Percentiles rank a stretch among this genome's conserved stretches.
These are phyloP conservation scores for Microcebus ravelobensis DNA, from an alignment of 2,113 vertebrate species.

Conservation along the genomic window DNA sequence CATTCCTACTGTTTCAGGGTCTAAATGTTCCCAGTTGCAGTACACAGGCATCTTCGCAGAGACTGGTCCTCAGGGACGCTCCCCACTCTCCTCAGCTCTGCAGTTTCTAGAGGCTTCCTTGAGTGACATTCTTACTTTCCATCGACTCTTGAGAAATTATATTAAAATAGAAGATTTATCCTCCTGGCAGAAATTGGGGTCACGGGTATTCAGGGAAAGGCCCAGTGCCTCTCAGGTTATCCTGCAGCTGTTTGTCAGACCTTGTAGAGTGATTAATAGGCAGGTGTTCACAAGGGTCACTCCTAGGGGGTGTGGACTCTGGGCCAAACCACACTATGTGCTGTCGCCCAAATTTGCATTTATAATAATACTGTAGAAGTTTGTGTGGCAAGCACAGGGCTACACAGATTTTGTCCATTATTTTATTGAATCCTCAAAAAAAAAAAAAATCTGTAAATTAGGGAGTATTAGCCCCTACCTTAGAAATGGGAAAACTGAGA, in stretches of 20 bases:
- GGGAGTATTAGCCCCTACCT: not conserved
- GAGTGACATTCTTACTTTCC: not conserved
- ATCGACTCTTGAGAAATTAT: not conserved
- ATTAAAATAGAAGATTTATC: slow-evolving; percentile 57
- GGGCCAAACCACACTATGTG: not conserved
- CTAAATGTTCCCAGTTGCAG: not conserved
- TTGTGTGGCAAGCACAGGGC: not conserved
- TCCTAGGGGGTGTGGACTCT: not conserved
- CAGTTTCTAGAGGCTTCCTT: slow-evolving; percentile 15
- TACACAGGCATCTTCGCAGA: not conserved
- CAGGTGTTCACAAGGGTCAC: not conserved
- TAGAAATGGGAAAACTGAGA: not conserved
- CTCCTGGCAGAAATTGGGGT: slow-evolving; percentile 44
- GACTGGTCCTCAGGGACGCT: not conserved
- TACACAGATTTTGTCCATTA: not conserved
- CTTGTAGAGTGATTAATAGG: not conserved
- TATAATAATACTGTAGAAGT: not conserved
- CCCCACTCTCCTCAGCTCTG: not conserved
- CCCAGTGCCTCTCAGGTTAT: not conserved
- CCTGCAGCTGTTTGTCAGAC: slow-evolving; percentile 32
- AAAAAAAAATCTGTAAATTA: not conserved
- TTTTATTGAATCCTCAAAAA: not conserved
- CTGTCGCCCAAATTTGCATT: not conserved
- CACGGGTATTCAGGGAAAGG: slow-evolving; percentile 12
- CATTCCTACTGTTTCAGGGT: not conserved